A percentile compares a stretch with the other conserved stretches of the same genome.
These are phyloP conservation scores for Drosophila oshimai DNA, from an alignment of 1,140 invertebrate species.

Conservation along the genomic window DNA sequence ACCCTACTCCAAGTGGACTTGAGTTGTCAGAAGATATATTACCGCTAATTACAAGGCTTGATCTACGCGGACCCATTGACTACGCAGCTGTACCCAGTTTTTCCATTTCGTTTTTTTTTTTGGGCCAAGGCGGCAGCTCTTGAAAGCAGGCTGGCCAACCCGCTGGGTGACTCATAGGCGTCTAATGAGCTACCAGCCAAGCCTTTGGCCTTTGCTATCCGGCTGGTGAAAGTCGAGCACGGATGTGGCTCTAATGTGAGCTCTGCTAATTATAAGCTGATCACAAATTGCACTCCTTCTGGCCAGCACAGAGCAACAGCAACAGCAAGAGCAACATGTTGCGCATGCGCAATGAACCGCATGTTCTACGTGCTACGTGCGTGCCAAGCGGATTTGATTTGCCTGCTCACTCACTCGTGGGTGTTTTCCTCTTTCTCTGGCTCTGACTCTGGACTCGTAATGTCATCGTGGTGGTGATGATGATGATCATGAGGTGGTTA, in stretches of 20 bases:
- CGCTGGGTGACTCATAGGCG: slow-evolving; percentile 61
- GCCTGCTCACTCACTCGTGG: slow-evolving; percentile 22
- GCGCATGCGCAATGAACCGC: slow-evolving; percentile 73
- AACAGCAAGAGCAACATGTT: slow-evolving; percentile 37
- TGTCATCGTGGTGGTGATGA: slow-evolving; percentile 47
- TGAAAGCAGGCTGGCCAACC: slow-evolving; percentile 29
- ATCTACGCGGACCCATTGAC: slow-evolving; percentile 38
- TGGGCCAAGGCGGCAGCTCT: slow-evolving; percentile 59
- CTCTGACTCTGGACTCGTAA: too few relatives aligned
- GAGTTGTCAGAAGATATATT: slow-evolving; percentile 54
- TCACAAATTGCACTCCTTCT: slow-evolving; percentile 34
- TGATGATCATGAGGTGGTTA: slow-evolving; percentile 29
- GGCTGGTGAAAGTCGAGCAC: slow-evolving; percentile 59
- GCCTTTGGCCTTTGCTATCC: neutral
- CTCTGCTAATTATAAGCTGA: slow-evolving; percentile 68
- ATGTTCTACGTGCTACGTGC: slow-evolving; percentile 53
- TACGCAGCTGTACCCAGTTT: slow-evolving; percentile 58
- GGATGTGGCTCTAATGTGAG: slow-evolving; percentile 58
- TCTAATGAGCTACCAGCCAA: slow-evolving; percentile 62
- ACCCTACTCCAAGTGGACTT: slow-evolving; percentile 3
- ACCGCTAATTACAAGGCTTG: slow-evolving; percentile 65
- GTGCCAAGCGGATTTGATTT: slow-evolving; percentile 75
- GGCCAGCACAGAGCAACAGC: too few relatives aligned
- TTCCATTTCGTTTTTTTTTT: slow-evolving; percentile 17
- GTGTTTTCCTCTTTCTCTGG: slow-evolving; percentile 42